These are phyloP conservation scores for Brachionus rubens DNA, from an alignment of 1,140 invertebrate species.

Conservation along the genomic window DNA sequence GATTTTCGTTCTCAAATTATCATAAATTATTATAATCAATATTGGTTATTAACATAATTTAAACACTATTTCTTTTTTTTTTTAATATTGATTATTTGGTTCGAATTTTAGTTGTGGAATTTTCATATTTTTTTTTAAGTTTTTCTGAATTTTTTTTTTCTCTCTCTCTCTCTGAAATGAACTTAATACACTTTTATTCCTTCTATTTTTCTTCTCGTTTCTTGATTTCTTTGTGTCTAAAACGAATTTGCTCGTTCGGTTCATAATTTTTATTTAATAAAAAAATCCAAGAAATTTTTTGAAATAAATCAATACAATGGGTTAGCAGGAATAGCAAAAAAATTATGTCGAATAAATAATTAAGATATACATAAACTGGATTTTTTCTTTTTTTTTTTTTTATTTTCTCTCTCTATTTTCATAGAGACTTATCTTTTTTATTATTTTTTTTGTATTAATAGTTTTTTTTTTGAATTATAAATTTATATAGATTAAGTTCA, in stretches of 20 bases:
- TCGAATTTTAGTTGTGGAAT: no score
- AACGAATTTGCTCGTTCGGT: background rate
- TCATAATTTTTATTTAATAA: constrained; percentile 15
- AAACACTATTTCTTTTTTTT: no score
- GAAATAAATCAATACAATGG: constrained; percentile 12
- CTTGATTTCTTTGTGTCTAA: no score
- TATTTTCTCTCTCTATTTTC: background rate
- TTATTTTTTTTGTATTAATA: background rate
- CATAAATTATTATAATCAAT: no score
- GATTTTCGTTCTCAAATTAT: no score
- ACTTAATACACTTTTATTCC: constrained; percentile 9
- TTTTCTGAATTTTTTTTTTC: background rate
- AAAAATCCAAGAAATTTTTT: no score
- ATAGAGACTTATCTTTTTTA: background rate
- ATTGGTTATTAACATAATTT: no score
- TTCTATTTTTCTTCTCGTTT: background rate
- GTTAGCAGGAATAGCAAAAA: background rate
- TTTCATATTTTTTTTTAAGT: no score
- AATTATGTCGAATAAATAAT: constrained; percentile 12
- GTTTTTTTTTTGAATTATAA: no score
- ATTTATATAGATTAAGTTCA: no score
- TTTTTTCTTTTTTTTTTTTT: background rate
- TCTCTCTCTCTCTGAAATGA: constrained; percentile 4
- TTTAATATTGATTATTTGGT: no score
- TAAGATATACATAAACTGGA: background rate